Evolutionary conservation across 2,113 vertebrate genomes (phyloP).

Genomic region (Vidua chalybeata): DNA sequence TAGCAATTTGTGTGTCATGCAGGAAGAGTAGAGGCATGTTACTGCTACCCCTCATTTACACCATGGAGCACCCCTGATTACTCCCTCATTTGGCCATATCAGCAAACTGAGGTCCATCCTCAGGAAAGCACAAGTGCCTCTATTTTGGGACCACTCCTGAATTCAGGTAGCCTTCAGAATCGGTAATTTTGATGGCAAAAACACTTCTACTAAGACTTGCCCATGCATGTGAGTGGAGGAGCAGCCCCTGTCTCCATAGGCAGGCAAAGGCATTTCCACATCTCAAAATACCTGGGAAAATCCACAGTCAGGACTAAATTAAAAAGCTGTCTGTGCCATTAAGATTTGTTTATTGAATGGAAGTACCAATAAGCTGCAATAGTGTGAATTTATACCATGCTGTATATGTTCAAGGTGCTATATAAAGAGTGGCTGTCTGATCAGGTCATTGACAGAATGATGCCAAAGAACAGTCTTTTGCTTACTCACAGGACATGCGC

Average conservation of each 20-base stretch:
- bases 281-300: neutral
- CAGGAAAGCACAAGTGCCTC: neutral
- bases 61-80: fast-evolving
- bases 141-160: neutral
- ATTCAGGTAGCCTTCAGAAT: neutral
- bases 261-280: neutral
- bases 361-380: neutral
- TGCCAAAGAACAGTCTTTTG: neutral
- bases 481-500: neutral
- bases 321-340: neutral
- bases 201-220: neutral
- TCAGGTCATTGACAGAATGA: neutral
- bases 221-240: fast-evolving
- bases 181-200: neutral
- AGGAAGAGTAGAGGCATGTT: neutral
- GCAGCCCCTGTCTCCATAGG: fast-evolving
- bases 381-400: neutral
- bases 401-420: neutral
- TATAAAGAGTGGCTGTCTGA: neutral
- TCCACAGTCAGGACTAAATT: neutral
- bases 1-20: neutral
- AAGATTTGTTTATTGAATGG: neutral
- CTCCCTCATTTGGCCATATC: neutral
- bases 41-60: neutral
- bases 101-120: neutral